Evolutionary conservation across 53 echinoderm and acorn worm genomes (phyloP).

Genomic region (Echinarachnius parma): DNA sequence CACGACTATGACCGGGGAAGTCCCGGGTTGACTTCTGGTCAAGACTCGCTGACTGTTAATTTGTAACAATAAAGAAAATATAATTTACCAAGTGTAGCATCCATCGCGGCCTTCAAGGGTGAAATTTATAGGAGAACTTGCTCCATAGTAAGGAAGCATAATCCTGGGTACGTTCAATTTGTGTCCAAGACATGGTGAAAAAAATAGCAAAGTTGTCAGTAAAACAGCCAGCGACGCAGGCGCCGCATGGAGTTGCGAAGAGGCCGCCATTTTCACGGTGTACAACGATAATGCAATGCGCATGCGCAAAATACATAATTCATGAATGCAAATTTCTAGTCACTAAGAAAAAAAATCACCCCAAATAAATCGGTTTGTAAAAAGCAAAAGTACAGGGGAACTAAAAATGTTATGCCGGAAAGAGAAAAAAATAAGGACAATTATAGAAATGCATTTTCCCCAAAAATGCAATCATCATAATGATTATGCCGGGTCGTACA

Average conservation of each 20-base stretch:
- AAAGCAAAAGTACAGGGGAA: background rate
- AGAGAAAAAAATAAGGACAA: no score
- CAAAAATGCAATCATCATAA: no score
- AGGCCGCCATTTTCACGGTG: constrained; percentile 19
- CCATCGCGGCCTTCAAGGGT: constrained; percentile 84
- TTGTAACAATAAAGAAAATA: background rate
- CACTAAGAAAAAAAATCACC: no score
- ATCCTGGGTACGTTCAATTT: constrained; percentile 88
- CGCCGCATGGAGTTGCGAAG: constrained; percentile 19
- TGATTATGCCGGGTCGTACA: no score
- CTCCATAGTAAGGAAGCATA: constrained; percentile 80
- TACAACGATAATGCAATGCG: background rate
- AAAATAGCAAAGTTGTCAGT: background rate
- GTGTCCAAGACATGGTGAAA: constrained; percentile 41
- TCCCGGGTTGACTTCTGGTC: no score
- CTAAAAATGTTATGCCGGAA: background rate
- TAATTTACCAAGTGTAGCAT: constrained; percentile 80
- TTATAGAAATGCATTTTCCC: no score
- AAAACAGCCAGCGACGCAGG: background rate
- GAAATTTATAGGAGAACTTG: constrained; percentile 85
- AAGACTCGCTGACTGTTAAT: background rate
- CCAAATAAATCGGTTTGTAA: background rate
- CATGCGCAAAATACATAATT: background rate
- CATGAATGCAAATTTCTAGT: no score
- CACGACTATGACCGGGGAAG: background rate